These are phyloP conservation scores for Brachionus angularis DNA, from an alignment of 1,140 invertebrate species.

Conservation along the genomic window DNA sequence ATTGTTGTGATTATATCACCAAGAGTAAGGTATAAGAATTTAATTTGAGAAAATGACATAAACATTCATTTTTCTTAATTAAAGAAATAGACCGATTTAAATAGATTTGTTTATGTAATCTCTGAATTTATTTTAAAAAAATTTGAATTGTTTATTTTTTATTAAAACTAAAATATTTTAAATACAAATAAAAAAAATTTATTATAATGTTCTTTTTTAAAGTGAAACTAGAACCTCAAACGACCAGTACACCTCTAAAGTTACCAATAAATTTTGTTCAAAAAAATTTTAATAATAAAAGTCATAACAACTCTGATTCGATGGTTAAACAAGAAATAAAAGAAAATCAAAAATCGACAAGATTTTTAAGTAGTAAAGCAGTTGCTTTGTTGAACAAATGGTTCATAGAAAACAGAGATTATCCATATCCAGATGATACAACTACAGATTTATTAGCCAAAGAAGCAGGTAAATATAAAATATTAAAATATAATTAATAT, in stretches of 20 bases:
- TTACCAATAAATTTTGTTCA: neutral
- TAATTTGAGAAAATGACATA: too few species aligned
- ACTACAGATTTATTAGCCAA: conserved; percentile 24
- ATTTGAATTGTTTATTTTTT: too few species aligned
- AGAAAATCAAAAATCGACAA: conserved; percentile 3
- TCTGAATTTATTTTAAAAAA: too few species aligned
- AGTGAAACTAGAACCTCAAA: conserved; percentile 24
- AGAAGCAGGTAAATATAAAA: conserved; percentile 6
- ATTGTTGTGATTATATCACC: too few species aligned
- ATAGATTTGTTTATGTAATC: too few species aligned
- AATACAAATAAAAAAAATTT: neutral
- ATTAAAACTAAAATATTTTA: too few species aligned
- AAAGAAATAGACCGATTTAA: too few species aligned
- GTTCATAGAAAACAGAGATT: conserved; percentile 39
- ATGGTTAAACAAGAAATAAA: conserved; percentile 14
- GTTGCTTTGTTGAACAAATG: conserved; percentile 24
- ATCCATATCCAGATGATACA: conserved; percentile 43
- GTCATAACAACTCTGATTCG: too few species aligned
- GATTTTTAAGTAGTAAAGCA: conserved; percentile 25
- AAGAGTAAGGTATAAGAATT: too few species aligned
- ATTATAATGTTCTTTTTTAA: neutral
- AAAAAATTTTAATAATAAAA: too few species aligned
- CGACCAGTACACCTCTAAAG: conserved; percentile 16
- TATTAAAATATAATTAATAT: neutral
- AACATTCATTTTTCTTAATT: too few species aligned